phyloP scores from a whole-genome alignment of 2,797 vertebrate genomes.

The Limnodromus scolopaceus region DNA sequence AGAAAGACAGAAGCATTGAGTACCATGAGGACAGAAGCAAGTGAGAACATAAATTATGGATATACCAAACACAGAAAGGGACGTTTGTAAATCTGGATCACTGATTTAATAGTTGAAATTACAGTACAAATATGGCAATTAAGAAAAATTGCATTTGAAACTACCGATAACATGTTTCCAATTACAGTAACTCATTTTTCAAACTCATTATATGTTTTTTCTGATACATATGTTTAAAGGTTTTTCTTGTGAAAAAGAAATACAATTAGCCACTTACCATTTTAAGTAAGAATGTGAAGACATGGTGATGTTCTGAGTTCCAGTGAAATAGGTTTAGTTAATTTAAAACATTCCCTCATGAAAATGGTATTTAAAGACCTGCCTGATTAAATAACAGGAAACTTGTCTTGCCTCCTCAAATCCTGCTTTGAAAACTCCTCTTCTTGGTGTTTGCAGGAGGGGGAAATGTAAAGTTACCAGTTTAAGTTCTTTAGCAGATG shows the following conservation, averaged over 20 bases:
- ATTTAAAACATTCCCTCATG: not conserved
- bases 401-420: not conserved
- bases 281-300: not conserved
- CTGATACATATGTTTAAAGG: not conserved
- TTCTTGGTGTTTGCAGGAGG: not conserved
- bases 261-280: not conserved
- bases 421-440: not conserved
- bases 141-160: not conserved
- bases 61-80: not conserved
- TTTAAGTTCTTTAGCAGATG: not conserved
- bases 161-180: not conserved
- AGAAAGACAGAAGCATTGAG: not conserved
- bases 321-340: not conserved
- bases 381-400: not conserved
- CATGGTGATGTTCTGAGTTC: not conserved
- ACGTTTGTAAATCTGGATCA: not conserved
- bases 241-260: constrained; percentile 33
- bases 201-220: not conserved
- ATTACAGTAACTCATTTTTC: not conserved
- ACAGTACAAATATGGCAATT: not conserved
- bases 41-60: not conserved
- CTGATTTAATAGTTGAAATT: constrained; percentile 1
- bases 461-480: not conserved
- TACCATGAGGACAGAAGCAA: not conserved
- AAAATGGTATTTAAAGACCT: constrained; percentile 4